Conservation (phyloP, 2,888 invertebrate species). For the Dynastes tityus region DNA sequence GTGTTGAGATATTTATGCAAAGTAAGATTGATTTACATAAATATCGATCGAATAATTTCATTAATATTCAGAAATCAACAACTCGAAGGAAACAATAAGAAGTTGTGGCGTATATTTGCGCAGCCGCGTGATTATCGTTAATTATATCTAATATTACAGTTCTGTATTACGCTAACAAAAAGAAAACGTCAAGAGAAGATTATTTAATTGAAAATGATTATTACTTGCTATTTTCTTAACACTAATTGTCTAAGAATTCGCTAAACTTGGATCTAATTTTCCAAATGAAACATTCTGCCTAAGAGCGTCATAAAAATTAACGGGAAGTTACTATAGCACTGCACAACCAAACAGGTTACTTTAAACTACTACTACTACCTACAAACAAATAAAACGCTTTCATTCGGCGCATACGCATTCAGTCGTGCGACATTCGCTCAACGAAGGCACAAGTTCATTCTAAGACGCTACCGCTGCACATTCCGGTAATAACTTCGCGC, state of each 20-base stretch:
- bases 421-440: not conserved
- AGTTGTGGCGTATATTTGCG: too few relatives aligned
- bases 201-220: constrained; percentile 1
- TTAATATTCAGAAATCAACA: too few relatives aligned
- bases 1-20: too few relatives aligned
- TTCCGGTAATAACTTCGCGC: not conserved
- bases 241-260: not conserved
- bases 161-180: not conserved
- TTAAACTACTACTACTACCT: constrained; percentile 4
- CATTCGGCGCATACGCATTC: not conserved
- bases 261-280: not conserved
- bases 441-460: not conserved
- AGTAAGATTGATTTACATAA: too few relatives aligned
- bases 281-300: not conserved
- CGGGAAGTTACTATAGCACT: not conserved
- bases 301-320: constrained; percentile 4
- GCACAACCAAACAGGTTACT: constrained; percentile 1
- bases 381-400: constrained; percentile 2
- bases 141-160: too few relatives aligned
- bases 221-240: not conserved
- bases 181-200: not conserved
- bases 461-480: not conserved
- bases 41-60: too few relatives aligned
- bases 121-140: too few relatives aligned
- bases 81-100: too few relatives aligned